phyloP scores from a whole-genome alignment of 2,888 invertebrate species.

The Drosophila paranaensis region DNA sequence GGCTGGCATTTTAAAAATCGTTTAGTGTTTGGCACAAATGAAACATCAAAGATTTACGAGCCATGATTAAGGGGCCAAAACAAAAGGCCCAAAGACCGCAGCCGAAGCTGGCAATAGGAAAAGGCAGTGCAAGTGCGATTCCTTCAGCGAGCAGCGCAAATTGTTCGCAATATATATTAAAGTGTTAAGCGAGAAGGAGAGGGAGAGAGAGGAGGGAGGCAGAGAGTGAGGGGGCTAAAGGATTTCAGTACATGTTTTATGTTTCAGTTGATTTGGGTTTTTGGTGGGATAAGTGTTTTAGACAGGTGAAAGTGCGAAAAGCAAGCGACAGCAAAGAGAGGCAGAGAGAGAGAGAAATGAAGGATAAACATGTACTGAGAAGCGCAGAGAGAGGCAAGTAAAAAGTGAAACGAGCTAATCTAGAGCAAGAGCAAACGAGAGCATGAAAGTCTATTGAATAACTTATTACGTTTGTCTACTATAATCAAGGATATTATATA shows the following conservation, averaged over 20 bases:
- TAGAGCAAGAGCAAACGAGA: not conserved
- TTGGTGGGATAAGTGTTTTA: conserved; percentile 10
- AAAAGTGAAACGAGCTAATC: conserved; percentile 1
- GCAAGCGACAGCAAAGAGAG: not conserved
- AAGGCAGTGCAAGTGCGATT: conserved; percentile 45
- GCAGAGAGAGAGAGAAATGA: not conserved
- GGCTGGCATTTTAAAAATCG: conserved; percentile 71
- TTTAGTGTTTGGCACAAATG: conserved; percentile 79
- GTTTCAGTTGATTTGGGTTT: conserved; percentile 12
- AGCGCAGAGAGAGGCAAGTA: not conserved
- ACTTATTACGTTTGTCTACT: not conserved
- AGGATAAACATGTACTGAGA: not conserved
- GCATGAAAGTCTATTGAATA: not conserved
- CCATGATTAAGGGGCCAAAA: conserved; percentile 71
- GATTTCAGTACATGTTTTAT: conserved; percentile 28
- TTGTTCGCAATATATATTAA: conserved; percentile 52
- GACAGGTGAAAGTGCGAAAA: conserved; percentile 5
- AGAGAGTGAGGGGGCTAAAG: not conserved
- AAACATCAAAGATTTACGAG: conserved; percentile 81
- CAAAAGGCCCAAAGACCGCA: conserved; percentile 34
- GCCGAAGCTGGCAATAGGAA: conserved; percentile 12
- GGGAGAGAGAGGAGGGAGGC: not conserved
- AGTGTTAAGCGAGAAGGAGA: conserved; percentile 40
- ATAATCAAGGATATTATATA: too few relatives aligned
- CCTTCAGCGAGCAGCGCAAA: conserved; percentile 59